A percentile compares a stretch with the other conserved stretches of the same genome.
phyloP scores from a whole-genome alignment of 2,113 vertebrate genomes.

The Limnothrissa miodon region DNA sequence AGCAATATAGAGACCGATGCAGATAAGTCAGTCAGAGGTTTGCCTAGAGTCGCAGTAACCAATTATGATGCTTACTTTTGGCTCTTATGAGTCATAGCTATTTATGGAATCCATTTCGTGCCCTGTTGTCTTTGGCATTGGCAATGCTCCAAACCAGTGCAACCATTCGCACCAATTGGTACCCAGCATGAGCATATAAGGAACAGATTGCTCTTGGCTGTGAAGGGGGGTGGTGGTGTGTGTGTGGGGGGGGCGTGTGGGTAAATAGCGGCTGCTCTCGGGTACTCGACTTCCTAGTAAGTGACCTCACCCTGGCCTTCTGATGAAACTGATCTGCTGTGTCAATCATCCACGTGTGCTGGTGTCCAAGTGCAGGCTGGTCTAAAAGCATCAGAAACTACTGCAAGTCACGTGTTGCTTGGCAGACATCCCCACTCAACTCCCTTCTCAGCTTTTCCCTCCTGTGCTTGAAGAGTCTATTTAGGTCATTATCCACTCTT shows the following conservation, averaged over 20 bases:
- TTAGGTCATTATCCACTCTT: conserved; percentile 46
- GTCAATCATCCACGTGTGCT: conserved; percentile 26
- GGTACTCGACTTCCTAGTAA: too few relatives aligned
- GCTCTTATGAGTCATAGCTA: conserved; percentile 18
- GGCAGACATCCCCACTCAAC: conserved; percentile 30
- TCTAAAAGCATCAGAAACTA: conserved; percentile 26
- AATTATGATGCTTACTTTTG: conserved; percentile 12
- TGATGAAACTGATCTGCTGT: conserved; percentile 3
- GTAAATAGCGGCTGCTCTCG: too few relatives aligned
- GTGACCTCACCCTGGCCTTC: not conserved
- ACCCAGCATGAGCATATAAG: not conserved
- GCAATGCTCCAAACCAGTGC: conserved; percentile 26
- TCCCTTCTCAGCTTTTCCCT: conserved; percentile 38
- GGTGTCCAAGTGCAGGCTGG: conserved; percentile 20
- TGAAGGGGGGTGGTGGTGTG: not conserved
- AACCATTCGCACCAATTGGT: conserved; percentile 18
- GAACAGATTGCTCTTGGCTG: not conserved
- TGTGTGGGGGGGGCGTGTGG: not conserved
- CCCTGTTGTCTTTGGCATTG: conserved; percentile 19
- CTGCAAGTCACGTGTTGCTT: conserved; percentile 30
- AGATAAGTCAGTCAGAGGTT: not conserved
- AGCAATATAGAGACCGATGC: not conserved
- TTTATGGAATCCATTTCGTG: conserved; percentile 14
- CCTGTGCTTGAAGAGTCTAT: conserved; percentile 31
- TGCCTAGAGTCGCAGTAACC: not conserved